Percentiles rank a stretch among this genome's conserved stretches.
Conservation (phyloP, 1,140 invertebrate genomes). For the Drosophila virilis region DNA sequence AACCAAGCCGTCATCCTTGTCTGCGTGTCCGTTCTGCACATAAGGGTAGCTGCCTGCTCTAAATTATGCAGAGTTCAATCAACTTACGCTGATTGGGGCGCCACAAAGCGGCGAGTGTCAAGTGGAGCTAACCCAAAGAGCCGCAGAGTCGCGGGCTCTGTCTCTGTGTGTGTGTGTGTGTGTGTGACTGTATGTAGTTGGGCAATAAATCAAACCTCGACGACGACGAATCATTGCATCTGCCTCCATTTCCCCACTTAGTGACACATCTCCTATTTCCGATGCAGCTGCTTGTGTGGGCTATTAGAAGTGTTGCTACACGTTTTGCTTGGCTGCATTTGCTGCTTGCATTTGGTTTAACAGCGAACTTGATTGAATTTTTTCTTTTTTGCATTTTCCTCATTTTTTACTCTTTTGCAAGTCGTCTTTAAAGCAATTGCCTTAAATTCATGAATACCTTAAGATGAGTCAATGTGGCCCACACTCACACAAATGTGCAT, state of each 20-base stretch:
- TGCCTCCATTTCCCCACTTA: background rate
- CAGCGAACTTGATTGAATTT: slow-evolving; percentile 41
- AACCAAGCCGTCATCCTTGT: slow-evolving; percentile 11
- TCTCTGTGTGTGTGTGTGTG: slow-evolving; percentile 6
- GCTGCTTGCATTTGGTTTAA: slow-evolving; percentile 30
- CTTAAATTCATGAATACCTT: slow-evolving; percentile 18
- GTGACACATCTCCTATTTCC: background rate
- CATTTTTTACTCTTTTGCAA: slow-evolving; percentile 1
- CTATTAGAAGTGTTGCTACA: slow-evolving; percentile 54
- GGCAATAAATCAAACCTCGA: slow-evolving; percentile 56
- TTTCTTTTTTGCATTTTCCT: background rate
- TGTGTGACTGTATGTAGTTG: slow-evolving; percentile 8
- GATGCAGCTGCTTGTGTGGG: slow-evolving; percentile 9
- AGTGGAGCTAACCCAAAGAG: slow-evolving; percentile 39
- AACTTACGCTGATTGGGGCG: slow-evolving; percentile 62
- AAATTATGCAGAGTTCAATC: slow-evolving; percentile 67
- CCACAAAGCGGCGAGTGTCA: slow-evolving; percentile 63
- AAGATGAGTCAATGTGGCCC: background rate
- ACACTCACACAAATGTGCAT: background rate
- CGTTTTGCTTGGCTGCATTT: slow-evolving; percentile 48
- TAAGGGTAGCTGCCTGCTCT: slow-evolving; percentile 20
- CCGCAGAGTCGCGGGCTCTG: slow-evolving; percentile 27
- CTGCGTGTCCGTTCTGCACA: slow-evolving; percentile 30
- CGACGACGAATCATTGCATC: slow-evolving; percentile 35
- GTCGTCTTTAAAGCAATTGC: slow-evolving; percentile 11